Base-by-base conservation (phyloP, 2,888 invertebrate genomes). In the Melanchra persicariae region DNA sequence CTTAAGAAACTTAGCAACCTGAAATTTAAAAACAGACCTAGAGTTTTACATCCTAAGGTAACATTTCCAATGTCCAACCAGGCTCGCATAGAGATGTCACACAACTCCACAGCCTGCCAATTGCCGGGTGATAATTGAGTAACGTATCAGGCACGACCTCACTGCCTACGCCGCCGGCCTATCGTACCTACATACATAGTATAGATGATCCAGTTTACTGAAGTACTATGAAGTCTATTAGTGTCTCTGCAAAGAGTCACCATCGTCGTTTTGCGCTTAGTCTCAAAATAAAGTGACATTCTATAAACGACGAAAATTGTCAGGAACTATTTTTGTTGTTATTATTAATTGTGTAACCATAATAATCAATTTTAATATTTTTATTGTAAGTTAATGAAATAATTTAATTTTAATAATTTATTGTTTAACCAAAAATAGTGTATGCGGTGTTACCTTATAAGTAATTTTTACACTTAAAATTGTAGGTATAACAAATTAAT, bases 101-200 rank as follows among this genome's bases (percentile, higher is more conserved):
- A 45, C 8, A 30, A 40, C 24, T 24, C 1, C 7, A 43, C 15
- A 45, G 52, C 22, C 52, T 57, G 34, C 47, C 58, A 74, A 74
- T 47, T 43, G 30, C 40, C 30, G 40, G 19, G 52, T 43, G 52
- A 19, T 74, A 77, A 73, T 73, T 69, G 73, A 69, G 52, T 74
- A 74, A 69, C 54, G 52, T 34, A 49, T 54, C 47, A 30, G 47
- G 19, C 40, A 34, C 57, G 40, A 57, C 34, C 22, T 43, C 34
- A 17, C 43, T 45, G 47, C n/a, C 55, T 40, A 15, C 26, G 12
- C 49, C 49, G 40, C 24, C 22, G n/a, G 47, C 24, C 40, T 47
- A 22, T 47, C 58, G 34, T 15, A 47, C 22, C 5, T 54, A 54
- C 4, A 52, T n/a, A 26, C 15, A 58, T 40, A 45, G 26, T n/a